phyloP scores from a whole-genome alignment of 2,888 invertebrate genomes.

The Lasioglossum villosulum region DNA sequence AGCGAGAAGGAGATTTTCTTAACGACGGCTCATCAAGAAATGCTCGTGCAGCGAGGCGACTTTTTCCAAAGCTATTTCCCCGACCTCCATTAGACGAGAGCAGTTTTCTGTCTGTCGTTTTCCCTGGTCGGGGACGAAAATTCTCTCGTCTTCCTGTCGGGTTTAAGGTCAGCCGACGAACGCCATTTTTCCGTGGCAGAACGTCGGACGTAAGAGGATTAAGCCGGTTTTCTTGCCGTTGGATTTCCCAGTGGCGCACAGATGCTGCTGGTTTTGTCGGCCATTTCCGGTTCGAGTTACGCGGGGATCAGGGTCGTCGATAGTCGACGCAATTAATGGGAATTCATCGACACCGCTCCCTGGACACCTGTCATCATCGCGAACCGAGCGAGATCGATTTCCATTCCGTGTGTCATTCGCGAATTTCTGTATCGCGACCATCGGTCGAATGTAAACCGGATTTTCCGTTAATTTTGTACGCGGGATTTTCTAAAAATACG shows the following conservation, averaged over 20 bases:
- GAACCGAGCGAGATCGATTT: constrained; percentile 4
- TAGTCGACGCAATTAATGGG: constrained; percentile 37
- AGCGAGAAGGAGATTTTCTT: background rate
- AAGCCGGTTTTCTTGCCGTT: constrained; percentile 64
- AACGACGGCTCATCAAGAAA: constrained; percentile 1
- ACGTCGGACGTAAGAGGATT: constrained; percentile 69
- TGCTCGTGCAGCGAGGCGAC: background rate
- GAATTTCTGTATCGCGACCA: background rate
- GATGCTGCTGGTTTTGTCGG: constrained; percentile 52
- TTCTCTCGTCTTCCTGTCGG: constrained; percentile 58
- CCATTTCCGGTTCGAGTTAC: constrained; percentile 30
- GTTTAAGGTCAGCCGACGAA: constrained; percentile 67
- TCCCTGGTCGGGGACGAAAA: constrained; percentile 5
- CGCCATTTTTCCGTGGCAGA: constrained; percentile 60
- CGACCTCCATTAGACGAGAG: background rate
- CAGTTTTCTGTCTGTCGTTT: constrained; percentile 2
- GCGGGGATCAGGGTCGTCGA: background rate
- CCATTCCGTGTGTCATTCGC: background rate
- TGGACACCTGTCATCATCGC: constrained; percentile 21
- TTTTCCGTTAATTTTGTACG: background rate
- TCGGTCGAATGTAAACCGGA: background rate
- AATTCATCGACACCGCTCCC: constrained; percentile 28
- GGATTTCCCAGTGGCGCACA: constrained; percentile 57
- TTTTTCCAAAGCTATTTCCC: constrained; percentile 16
- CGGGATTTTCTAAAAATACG: background rate